phyloP scores from a whole-genome alignment of 2,888 invertebrate species.

The Malthinus flaveolus region DNA sequence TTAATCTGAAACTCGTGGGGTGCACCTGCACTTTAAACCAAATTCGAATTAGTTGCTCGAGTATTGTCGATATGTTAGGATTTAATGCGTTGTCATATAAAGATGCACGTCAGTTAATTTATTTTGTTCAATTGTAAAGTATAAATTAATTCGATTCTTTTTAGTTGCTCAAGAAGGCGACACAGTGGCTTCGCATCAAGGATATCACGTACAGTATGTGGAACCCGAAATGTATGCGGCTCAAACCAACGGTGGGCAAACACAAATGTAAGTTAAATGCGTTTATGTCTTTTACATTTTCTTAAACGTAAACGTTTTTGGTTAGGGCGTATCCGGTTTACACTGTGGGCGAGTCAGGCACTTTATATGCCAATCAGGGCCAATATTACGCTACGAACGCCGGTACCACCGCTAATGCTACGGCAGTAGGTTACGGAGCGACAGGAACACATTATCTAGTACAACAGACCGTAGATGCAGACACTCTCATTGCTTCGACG shows the following conservation, averaged over 20 bases:
- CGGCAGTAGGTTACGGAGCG: constrained; percentile 51
- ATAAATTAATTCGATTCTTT: not conserved
- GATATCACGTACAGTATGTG: constrained; percentile 77
- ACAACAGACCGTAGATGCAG: constrained; percentile 65
- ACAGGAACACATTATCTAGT: constrained; percentile 69
- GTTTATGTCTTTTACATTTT: not conserved
- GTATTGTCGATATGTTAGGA: constrained; percentile 16
- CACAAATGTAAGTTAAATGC: constrained; percentile 61
- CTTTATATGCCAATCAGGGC: constrained; percentile 66
- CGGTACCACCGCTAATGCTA: constrained; percentile 63
- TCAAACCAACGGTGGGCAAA: constrained; percentile 59
- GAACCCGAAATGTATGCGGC: constrained; percentile 69
- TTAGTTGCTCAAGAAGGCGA: constrained; percentile 62
- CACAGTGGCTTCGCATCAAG: constrained; percentile 60
- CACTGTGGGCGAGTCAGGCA: constrained; percentile 67
- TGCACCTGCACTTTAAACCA: constrained; percentile 16
- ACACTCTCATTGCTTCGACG: constrained; percentile 63
- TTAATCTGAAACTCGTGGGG: constrained; percentile 10
- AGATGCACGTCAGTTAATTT: constrained; percentile 15
- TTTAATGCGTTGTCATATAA: constrained; percentile 13
- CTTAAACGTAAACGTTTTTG: not conserved
- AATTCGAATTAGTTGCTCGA: constrained; percentile 9
- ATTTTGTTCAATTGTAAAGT: not conserved
- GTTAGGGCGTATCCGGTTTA: constrained; percentile 76
- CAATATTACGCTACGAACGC: constrained; percentile 73